Percentiles rank a stretch among this genome's conserved stretches.
Conservation (phyloP, 2,797 vertebrate genomes). For the Gambusia yucatana region DNA sequence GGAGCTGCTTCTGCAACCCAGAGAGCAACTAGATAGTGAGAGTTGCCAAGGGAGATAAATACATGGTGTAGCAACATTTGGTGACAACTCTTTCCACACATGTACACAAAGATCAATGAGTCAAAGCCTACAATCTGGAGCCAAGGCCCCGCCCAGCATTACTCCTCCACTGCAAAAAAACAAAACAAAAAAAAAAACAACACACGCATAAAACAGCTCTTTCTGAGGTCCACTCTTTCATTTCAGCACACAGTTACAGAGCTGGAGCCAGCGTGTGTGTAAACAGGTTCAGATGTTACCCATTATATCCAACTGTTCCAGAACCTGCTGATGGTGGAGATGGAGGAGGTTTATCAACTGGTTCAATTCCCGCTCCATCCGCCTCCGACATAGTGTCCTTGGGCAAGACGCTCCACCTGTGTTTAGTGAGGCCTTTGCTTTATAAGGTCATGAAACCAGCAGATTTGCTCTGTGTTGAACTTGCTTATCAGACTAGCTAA, state of each 20-base stretch:
- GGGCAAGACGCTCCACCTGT: not conserved
- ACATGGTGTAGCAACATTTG: conserved; percentile 56
- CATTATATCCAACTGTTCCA: not conserved
- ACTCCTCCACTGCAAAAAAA: conserved; percentile 8
- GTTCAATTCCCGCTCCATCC: no score
- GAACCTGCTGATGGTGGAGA: not conserved
- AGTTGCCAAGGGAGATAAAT: conserved; percentile 65
- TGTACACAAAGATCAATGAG: conserved; percentile 39
- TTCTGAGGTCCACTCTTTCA: not conserved
- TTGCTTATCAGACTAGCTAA: not conserved
- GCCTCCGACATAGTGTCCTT: no score
- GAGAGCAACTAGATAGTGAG: conserved; percentile 65
- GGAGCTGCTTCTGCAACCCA: conserved; percentile 54
- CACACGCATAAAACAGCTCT: no score
- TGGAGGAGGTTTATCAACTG: no score
- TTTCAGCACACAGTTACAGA: conserved; percentile 1
- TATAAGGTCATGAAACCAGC: not conserved
- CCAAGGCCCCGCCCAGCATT: conserved; percentile 65
- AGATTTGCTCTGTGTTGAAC: not conserved
- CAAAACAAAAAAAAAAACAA: no score
- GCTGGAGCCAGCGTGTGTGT: not conserved
- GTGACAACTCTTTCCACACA: conserved; percentile 57
- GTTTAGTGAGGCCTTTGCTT: not conserved
- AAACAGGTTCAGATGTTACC: not conserved
- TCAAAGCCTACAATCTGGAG: conserved; percentile 67